Evolutionary conservation across 2,113 vertebrate species (phyloP).

Genomic region (human): DNA sequence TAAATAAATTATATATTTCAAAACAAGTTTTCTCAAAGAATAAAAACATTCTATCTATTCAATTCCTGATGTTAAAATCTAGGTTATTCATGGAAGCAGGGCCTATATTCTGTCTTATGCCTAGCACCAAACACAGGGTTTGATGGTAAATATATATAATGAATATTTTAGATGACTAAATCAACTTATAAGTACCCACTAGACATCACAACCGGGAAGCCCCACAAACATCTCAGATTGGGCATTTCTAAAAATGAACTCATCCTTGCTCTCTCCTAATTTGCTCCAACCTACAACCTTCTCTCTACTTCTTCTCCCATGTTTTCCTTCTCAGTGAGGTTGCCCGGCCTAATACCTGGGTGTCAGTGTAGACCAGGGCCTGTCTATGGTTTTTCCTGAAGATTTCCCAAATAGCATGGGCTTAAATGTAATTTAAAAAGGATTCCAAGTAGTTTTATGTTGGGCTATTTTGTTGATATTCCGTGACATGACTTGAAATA

Average conservation of each 20-base stretch:
- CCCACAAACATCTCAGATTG: neutral
- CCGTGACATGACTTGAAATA: neutral
- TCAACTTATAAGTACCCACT: neutral
- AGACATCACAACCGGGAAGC: neutral
- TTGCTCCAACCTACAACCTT: neutral
- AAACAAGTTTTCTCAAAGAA: conserved; percentile 16
- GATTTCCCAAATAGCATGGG: neutral
- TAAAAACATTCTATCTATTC: neutral
- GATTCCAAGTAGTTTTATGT: neutral
- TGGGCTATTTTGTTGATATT: neutral
- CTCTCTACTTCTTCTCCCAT: neutral
- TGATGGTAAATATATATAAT: neutral
- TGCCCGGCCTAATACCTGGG: neutral
- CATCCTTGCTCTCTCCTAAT: neutral
- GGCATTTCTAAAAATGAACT: neutral
- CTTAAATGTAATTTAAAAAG: neutral
- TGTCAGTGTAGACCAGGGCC: neutral
- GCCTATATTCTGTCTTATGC: neutral
- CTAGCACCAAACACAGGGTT: neutral
- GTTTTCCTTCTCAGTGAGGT: neutral
- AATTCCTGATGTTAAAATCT: neutral
- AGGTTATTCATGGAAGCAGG: neutral
- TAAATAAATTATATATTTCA: conserved; percentile 24
- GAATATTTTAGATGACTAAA: neutral
- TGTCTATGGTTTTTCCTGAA: neutral